Conservation (phyloP, 2,888 invertebrate genomes). For the Leucoma salicis region DNA sequence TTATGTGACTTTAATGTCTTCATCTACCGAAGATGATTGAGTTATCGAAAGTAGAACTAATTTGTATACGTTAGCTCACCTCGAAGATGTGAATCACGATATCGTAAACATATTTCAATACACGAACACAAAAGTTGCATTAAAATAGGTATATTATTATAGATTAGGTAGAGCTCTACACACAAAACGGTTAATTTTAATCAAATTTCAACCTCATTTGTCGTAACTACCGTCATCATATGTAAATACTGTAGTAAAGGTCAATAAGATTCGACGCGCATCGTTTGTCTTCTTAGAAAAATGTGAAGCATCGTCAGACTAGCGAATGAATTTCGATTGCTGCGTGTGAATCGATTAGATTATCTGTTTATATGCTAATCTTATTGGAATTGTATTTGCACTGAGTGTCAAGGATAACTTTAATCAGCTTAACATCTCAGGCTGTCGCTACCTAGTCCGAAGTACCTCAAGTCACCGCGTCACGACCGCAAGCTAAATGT, state of each 20-base stretch:
- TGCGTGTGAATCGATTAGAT: constrained; percentile 5
- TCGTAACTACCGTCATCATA: constrained; percentile 9
- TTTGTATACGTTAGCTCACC: not conserved
- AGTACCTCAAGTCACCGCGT: too few relatives aligned
- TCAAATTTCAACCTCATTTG: constrained; percentile 15
- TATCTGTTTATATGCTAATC: constrained; percentile 2
- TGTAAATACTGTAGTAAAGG: constrained; percentile 24
- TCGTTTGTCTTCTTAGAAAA: constrained; percentile 26
- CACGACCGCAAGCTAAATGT: too few relatives aligned
- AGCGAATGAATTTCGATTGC: constrained; percentile 22
- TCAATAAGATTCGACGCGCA: constrained; percentile 23
- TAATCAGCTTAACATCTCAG: too few relatives aligned
- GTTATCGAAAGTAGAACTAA: not conserved
- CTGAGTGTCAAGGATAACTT: too few relatives aligned
- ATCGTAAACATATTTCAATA: not conserved
- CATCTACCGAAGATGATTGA: not conserved
- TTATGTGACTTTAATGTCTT: too few relatives aligned
- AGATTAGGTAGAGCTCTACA: constrained; percentile 21
- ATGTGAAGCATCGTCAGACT: constrained; percentile 17
- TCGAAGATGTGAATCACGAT: not conserved
- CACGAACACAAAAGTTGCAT: not conserved
- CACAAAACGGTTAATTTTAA: constrained; percentile 6
- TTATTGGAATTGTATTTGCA: not conserved
- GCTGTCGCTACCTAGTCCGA: too few relatives aligned
- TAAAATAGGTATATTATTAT: not conserved